Evolutionary conservation across 2,113 vertebrate genomes (phyloP).

Genomic region (Indri indri): DNA sequence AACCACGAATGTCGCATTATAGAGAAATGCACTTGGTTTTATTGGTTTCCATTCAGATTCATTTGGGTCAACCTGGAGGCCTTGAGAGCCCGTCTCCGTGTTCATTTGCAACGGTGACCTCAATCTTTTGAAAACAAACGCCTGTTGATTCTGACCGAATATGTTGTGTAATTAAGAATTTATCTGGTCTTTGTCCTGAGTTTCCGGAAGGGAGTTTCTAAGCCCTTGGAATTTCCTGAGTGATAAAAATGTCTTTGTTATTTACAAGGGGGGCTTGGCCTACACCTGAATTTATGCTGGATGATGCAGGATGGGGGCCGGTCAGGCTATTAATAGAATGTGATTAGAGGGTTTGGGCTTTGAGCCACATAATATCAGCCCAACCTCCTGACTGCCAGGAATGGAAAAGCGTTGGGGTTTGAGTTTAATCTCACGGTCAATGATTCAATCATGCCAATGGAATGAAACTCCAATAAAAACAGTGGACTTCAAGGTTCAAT

Average conservation of each 20-base stretch:
- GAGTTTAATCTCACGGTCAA: neutral
- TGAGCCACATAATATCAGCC: neutral
- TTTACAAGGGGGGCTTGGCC: neutral
- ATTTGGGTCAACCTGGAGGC: neutral
- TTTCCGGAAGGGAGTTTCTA: neutral
- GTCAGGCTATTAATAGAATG: neutral
- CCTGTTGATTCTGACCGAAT: neutral
- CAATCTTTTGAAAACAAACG: neutral
- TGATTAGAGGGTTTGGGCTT: neutral
- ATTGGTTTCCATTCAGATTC: neutral
- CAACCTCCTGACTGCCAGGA: neutral
- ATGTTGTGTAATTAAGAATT: neutral
- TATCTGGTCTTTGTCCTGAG: neutral
- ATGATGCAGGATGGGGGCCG: neutral
- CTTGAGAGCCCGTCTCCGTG: no score
- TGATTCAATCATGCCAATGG: neutral
- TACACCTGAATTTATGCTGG: neutral
- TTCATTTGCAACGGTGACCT: neutral
- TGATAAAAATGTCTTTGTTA: neutral
- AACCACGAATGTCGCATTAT: neutral
- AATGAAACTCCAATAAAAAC: neutral
- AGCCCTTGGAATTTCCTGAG: neutral
- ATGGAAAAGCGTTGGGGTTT: neutral
- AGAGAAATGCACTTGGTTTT: neutral
- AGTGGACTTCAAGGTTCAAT: neutral